Evolutionary conservation across 2,888 invertebrate genomes (phyloP).

Genomic region (Chesias legatella): DNA sequence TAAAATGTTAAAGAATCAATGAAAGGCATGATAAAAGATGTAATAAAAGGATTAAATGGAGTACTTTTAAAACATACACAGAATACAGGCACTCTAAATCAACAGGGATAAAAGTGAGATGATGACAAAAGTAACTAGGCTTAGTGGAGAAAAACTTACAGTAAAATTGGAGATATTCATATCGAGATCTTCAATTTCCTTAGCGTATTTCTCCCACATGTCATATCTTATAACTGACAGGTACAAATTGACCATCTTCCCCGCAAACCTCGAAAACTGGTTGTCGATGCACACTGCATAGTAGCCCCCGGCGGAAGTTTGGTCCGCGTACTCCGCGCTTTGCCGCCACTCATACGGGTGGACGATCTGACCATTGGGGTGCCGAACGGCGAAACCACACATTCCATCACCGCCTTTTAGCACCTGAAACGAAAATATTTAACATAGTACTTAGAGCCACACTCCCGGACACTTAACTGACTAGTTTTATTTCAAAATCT

Average conservation of each 20-base stretch:
- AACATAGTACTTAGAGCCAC: too few relatives aligned
- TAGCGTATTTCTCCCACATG: constrained; percentile 94
- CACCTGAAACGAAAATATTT: constrained; percentile 81
- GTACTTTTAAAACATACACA: too few relatives aligned
- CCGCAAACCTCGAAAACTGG: constrained; percentile 94
- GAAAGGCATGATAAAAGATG: too few relatives aligned
- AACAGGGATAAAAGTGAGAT: too few relatives aligned
- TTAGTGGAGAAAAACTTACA: constrained; percentile 71
- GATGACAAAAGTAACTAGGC: too few relatives aligned
- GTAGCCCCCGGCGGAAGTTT: constrained; percentile 89
- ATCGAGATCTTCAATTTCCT: constrained; percentile 92
- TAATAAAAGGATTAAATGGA: too few relatives aligned
- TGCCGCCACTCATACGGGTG: constrained; percentile 95
- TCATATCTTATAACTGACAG: constrained; percentile 95
- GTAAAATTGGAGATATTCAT: constrained; percentile 95
- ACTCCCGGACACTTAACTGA: too few relatives aligned
- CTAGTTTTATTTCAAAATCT: too few relatives aligned
- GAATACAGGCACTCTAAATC: too few relatives aligned
- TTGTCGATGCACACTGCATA: constrained; percentile 96
- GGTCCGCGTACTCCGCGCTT: constrained; percentile 94
- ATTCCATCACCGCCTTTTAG: constrained; percentile 95
- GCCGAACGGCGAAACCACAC: constrained; percentile 94
- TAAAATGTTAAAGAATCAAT: too few relatives aligned
- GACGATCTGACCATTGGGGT: constrained; percentile 91
- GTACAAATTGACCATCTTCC: constrained; percentile 93